phyloP scores from a whole-genome alignment of 2,888 invertebrate species.

The Mimumesa dahlbomi region DNA sequence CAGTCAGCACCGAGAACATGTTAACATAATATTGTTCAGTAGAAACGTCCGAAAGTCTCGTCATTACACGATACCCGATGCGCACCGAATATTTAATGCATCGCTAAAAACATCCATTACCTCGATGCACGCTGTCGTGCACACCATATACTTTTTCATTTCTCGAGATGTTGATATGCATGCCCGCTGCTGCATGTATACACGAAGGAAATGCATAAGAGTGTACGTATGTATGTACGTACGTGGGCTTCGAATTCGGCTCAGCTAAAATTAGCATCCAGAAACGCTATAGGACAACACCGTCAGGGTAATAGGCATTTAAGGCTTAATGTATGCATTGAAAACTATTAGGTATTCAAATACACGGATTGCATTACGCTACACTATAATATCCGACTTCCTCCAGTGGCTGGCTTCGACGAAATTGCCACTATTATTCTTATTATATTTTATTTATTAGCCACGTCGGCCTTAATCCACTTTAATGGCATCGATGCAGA shows the following conservation, averaged over 20 bases:
- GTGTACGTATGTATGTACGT: slow-evolving; percentile 28
- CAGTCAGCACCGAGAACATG: slow-evolving; percentile 12
- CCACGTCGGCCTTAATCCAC: slow-evolving; percentile 61
- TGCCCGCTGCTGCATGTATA: slow-evolving; percentile 32
- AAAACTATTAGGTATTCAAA: slow-evolving; percentile 78
- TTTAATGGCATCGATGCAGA: slow-evolving; percentile 46
- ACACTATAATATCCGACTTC: slow-evolving; percentile 65
- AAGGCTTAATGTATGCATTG: slow-evolving; percentile 77
- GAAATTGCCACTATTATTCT: slow-evolving; percentile 71
- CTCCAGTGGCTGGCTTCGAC: slow-evolving; percentile 52
- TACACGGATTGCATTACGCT: slow-evolving; percentile 75
- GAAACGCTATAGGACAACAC: slow-evolving; percentile 64
- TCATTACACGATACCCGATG: slow-evolving; percentile 50
- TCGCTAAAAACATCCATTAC: slow-evolving; percentile 38
- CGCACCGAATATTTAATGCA: slow-evolving; percentile 51
- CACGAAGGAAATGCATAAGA: slow-evolving; percentile 34
- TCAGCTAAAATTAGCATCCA: slow-evolving; percentile 70
- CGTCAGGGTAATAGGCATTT: slow-evolving; percentile 72
- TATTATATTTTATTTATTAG: slow-evolving; percentile 71
- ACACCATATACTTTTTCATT: slow-evolving; percentile 47
- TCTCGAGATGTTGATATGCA: slow-evolving; percentile 55
- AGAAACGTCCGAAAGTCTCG: slow-evolving; percentile 31
- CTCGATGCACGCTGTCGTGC: slow-evolving; percentile 22
- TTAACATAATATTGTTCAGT: slow-evolving; percentile 39
- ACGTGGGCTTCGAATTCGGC: slow-evolving; percentile 57